phyloP scores from a whole-genome alignment of 2,113 vertebrate species.

The Neotoma lepida region DNA sequence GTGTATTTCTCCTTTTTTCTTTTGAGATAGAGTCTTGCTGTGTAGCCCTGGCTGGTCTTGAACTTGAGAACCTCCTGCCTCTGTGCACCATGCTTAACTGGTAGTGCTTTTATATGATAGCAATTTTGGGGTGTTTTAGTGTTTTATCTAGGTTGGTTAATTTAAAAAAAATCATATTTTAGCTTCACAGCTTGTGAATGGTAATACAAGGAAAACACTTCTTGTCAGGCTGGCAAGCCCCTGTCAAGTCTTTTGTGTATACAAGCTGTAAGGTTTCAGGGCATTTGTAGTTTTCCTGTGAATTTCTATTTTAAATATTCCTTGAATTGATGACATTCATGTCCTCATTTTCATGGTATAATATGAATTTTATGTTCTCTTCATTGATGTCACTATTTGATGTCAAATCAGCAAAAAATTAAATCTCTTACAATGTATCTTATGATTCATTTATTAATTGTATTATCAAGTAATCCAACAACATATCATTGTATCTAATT shows the following conservation, averaged over 20 bases:
- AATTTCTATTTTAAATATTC: slow-evolving; percentile 29
- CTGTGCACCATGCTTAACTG: background rate
- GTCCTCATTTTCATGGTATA: background rate
- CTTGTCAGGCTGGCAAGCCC: background rate
- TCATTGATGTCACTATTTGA: slow-evolving; percentile 16
- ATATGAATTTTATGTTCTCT: slow-evolving; percentile 50
- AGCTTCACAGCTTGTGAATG: background rate
- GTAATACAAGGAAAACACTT: slow-evolving; percentile 5
- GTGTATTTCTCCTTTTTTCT: background rate
- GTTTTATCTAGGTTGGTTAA: background rate
- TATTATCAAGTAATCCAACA: background rate
- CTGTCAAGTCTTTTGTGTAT: no score
- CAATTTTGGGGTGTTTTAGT: background rate
- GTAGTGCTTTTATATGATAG: background rate
- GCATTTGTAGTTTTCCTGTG: slow-evolving; percentile 2
- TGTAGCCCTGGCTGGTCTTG: background rate
- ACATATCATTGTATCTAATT: slow-evolving; percentile 23
- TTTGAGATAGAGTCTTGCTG: background rate
- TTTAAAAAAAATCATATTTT: background rate
- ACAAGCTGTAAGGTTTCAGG: background rate
- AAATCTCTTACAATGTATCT: background rate
- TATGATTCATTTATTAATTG: slow-evolving; percentile 37
- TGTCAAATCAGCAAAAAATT: slow-evolving; percentile 50
- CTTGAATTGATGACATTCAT: background rate
- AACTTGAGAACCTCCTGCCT: background rate